These are phyloP conservation scores for Betta splendens DNA, from an alignment of 2,797 vertebrate species.

Conservation along the genomic window DNA sequence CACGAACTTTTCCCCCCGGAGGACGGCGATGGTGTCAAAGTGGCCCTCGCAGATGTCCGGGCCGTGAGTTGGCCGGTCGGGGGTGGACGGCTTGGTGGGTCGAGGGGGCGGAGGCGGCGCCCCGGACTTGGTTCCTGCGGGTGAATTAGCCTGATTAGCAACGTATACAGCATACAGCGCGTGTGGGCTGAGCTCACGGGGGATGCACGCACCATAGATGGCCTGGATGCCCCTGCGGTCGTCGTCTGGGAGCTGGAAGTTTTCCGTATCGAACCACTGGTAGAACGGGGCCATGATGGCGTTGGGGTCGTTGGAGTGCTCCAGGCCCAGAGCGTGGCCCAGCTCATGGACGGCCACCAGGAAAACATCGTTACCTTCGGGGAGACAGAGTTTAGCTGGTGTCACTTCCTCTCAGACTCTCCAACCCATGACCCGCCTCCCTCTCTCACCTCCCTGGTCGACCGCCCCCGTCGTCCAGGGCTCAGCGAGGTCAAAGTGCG, in stretches of 20 bases:
- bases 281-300: constrained; percentile 97
- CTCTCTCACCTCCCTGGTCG: constrained; percentile 88
- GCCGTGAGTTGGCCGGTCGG: constrained; percentile 77
- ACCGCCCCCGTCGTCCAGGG: constrained; percentile 89
- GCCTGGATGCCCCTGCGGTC: constrained; percentile 91
- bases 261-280: constrained; percentile 93
- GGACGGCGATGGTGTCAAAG: constrained; percentile 89
- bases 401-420: not conserved
- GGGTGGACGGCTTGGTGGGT: constrained; percentile 67
- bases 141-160: not conserved
- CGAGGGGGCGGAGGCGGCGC: constrained; percentile 70
- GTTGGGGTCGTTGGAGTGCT: constrained; percentile 89
- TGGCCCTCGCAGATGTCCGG: constrained; percentile 91
- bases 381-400: not conserved
- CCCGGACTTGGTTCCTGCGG: constrained; percentile 75
- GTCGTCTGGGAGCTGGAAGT: constrained; percentile 89
- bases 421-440: not conserved
- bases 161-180: too few relatives aligned
- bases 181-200: too few relatives aligned
- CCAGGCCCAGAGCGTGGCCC: constrained; percentile 91
- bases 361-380: constrained; percentile 90
- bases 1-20: constrained; percentile 93
- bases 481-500: constrained; percentile 91
- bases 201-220: constrained; percentile 82
- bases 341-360: constrained; percentile 92